Evolutionary conservation across 35 echinoderm and acorn worm genomes (phyloP), one percentile per base, ranked within the genome.

Genomic region (Holothuria glaberrima): DNA sequence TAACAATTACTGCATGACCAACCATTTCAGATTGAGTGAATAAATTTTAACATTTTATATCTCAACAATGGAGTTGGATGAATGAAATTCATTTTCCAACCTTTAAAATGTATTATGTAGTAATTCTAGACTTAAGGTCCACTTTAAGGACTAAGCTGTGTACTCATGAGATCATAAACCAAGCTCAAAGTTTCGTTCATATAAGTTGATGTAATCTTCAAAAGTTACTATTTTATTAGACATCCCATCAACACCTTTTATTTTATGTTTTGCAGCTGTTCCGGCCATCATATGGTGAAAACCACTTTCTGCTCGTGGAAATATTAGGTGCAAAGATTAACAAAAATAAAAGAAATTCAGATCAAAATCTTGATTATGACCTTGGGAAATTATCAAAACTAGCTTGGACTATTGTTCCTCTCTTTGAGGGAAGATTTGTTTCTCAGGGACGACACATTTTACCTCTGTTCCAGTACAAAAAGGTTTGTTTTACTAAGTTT

Each of bases 331-430:
- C 21, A 78, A 22, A 25, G 18, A 33, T 78, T 24, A 78, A 19
- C 21, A 38, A 18, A 27, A 41, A 41, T 10, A 48, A 9, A 12
- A 28, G 74, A 12, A 21, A 30, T 24, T 19, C 0, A 84, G 32
- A 48, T 22, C 58, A 57, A 56, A 84, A 38, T 62, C 80, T 14
- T 28, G 30, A 10, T 17, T 61, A 87, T 9, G 59, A 66, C 5
- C 36, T 94, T 0, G 74, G 44, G 22, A 32, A 41, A 18, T 68
- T 86, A 44, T 94, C 93, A 20, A 88, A 80, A 19, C 34, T 89
- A 27, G 94, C 83, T 20, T 95, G 94, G 94, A 76, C 84, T 54
- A 26, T 95, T 21, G 22, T 95, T 30, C 94, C 94, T 21, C 25
- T 92, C 29, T 95, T 92, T 83, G 86, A 89, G n/a, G 57, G 72